Base-by-base conservation (phyloP, 1,140 invertebrate genomes). In the Colletes latitarsis region DNA sequence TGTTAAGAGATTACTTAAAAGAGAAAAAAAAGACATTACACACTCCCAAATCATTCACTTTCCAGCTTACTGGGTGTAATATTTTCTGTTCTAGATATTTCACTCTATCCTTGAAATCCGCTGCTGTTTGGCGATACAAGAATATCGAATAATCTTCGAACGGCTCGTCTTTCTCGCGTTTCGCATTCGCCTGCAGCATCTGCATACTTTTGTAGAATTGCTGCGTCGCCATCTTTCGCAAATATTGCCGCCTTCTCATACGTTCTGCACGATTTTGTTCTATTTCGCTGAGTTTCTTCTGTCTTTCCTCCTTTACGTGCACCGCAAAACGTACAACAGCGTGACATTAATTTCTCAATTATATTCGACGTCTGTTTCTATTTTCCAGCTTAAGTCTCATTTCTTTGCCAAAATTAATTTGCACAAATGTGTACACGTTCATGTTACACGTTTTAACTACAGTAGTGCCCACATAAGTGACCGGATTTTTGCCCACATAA, bases 181-280 rank as follows among this genome's bases (percentile, higher is more conserved):
- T 94, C 60, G 94, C 95, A 88, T 96, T 96, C 17, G 95, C 94
- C 91, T 96, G 95, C 81, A 97, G 92, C 95, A 97, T 96, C 89
- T 96, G 95, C 94, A 97, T 95, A 91, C 96, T 96, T 92, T 96
- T 96, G 88, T 96, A 94, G 91, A 97, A 96, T 77, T 96, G 96
- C 87, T 96, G 95, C 4, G 95, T 96, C 81, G 96, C 95, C 86
- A 96, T 94, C 90, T 95, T 95, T 77, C 96, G 94, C 85, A 96
- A 94, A 89, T 96, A 95, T 77, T 95, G 94, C 10, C 95, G 94
- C 81, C 94, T 95, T 90, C 94, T 94, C 91, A 95, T 94, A 74
- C 95, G 94, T 72, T 96, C 96, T 60, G 91, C 92, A 60, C 96
- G 94, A 94, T 96, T 96, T 74, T 93, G 93, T 90, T 95, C 95